These are phyloP conservation scores for Hycleus phaleratus DNA, from an alignment of 1,140 invertebrate genomes.

Conservation along the genomic window DNA sequence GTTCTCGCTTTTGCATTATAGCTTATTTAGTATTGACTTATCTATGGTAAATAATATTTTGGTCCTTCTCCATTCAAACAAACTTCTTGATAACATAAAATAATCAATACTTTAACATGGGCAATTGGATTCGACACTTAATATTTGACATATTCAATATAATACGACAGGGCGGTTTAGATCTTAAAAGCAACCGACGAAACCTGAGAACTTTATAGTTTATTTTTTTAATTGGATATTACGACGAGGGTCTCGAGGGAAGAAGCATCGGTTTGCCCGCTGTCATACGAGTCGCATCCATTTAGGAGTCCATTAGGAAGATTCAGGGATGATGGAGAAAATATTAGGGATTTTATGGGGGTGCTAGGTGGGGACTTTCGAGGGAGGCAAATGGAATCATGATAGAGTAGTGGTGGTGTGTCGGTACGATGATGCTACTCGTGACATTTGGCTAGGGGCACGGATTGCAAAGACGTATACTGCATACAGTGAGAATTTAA, in stretches of 20 bases:
- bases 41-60: not conserved
- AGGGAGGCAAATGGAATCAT: constrained; percentile 25
- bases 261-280: constrained; percentile 22
- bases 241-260: constrained; percentile 16
- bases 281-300: constrained; percentile 31
- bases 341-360: constrained; percentile 24
- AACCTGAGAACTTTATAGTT: constrained; percentile 28
- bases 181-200: constrained; percentile 11
- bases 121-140: not conserved
- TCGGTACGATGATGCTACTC: constrained; percentile 11
- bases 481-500: constrained; percentile 13
- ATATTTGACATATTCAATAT: not conserved
- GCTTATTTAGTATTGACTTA: not conserved
- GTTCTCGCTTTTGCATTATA: constrained; percentile 6
- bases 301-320: constrained; percentile 30
- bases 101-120: not conserved
- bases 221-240: constrained; percentile 34
- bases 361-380: not conserved
- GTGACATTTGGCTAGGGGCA: constrained; percentile 22
- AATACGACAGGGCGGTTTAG: not conserved
- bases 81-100: not conserved
- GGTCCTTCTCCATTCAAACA: not conserved
- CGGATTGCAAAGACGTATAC: constrained; percentile 19
- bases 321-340: constrained; percentile 27
- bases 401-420: constrained; percentile 16